phyloP scores from a whole-genome alignment of 1,140 invertebrate genomes.

The Melipona quadrifasciata region DNA sequence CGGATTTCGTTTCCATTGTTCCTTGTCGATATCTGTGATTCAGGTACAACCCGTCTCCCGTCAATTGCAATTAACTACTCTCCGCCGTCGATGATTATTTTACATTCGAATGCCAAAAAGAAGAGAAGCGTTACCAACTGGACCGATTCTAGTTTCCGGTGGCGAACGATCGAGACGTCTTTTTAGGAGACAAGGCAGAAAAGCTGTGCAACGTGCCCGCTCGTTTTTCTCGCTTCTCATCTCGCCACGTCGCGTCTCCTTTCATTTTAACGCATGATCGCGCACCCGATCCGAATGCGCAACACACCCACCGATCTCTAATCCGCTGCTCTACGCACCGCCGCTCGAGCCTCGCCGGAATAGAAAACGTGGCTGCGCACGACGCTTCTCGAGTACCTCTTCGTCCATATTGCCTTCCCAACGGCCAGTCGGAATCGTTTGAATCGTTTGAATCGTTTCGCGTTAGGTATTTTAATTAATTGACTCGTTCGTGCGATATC shows the following conservation, averaged over 20 bases:
- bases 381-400: not conserved
- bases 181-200: constrained; percentile 42
- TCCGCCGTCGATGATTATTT: not conserved
- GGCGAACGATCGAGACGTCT: constrained; percentile 8
- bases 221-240: constrained; percentile 61
- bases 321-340: constrained; percentile 62
- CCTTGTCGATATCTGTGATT: not conserved
- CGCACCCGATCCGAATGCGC: constrained; percentile 73
- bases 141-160: not conserved
- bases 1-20: constrained; percentile 21
- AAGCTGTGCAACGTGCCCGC: not conserved
- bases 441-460: no score
- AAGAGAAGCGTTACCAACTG: not conserved
- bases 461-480: not conserved
- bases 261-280: constrained; percentile 81
- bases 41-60: not conserved
- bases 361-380: constrained; percentile 45
- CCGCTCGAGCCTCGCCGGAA: constrained; percentile 27
- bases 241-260: constrained; percentile 73
- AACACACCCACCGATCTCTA: constrained; percentile 78
- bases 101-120: not conserved
- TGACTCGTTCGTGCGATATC: not conserved
- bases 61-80: constrained; percentile 10
- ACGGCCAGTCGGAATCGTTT: not conserved
- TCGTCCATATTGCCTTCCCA: not conserved